Evolutionary conservation across 2,797 vertebrate genomes (phyloP).

Genomic region (Pipistrellus pygmaeus): DNA sequence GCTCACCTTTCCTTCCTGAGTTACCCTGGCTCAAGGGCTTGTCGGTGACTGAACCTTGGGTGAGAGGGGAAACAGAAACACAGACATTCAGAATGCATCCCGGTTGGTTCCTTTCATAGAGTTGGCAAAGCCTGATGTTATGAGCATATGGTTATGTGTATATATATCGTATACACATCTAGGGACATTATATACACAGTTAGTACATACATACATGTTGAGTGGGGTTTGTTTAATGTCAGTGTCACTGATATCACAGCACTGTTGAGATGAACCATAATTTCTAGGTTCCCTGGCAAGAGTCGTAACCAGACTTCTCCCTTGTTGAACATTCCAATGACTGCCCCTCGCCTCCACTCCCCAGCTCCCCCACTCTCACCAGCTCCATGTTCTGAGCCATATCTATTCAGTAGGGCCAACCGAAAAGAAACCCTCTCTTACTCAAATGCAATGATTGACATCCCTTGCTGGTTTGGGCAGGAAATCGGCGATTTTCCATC

Average conservation of each 20-base stretch:
- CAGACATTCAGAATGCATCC: slow-evolving; percentile 34
- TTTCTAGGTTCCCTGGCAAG: slow-evolving; percentile 63
- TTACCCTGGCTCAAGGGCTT: slow-evolving; percentile 95
- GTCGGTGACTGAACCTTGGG: slow-evolving; percentile 97
- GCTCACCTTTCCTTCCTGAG: slow-evolving; percentile 99
- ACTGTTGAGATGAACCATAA: slow-evolving; percentile 58
- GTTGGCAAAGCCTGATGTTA: slow-evolving; percentile 38
- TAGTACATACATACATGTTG: background rate
- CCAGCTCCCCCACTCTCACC: background rate
- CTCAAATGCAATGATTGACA: slow-evolving; percentile 75
- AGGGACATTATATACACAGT: slow-evolving; percentile 72
- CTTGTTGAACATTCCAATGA: background rate
- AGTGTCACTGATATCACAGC: slow-evolving; percentile 67
- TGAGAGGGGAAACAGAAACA: slow-evolving; percentile 68
- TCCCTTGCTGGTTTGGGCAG: slow-evolving; percentile 75
- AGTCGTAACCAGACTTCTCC: slow-evolving; percentile 33
- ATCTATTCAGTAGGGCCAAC: slow-evolving; percentile 37
- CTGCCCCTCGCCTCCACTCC: background rate
- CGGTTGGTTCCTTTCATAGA: slow-evolving; percentile 63
- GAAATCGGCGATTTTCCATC: slow-evolving; percentile 83
- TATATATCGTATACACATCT: slow-evolving; percentile 59
- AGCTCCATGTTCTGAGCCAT: slow-evolving; percentile 1
- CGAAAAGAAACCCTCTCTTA: slow-evolving; percentile 66
- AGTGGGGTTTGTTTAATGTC: slow-evolving; percentile 72
- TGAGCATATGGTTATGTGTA: slow-evolving; percentile 48